Base-by-base conservation (phyloP, 2,797 vertebrate genomes). In the Thripadectes ignobilis region DNA sequence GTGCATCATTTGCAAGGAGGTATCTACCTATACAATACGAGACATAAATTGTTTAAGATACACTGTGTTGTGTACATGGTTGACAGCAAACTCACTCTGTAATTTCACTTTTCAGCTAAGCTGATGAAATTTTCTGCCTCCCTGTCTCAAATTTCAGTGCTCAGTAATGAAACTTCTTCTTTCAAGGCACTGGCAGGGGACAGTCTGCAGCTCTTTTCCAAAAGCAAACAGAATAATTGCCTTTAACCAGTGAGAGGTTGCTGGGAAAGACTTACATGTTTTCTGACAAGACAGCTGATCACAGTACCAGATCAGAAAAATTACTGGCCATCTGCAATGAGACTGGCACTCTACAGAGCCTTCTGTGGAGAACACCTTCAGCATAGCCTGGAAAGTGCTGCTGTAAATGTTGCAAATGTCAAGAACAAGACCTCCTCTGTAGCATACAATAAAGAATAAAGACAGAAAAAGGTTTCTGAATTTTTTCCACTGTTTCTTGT, bases 41-140 rank as follows among this genome's bases (percentile, higher is more conserved):
- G 69, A 49, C 38, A 66, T 29, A 52, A 86, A 73, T 43, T 90
- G 91, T 62, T 85, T 91, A 92, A 85, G 88, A 87, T 48, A 63
- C 20, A 49, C 14, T 14, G 26, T 27, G 29, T 24, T 63, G 57
- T 61, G 58, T 38, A n/a, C 41, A 74, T 10, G 59, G 76, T 49
- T 86, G 83, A 71, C 22, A 65, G 85, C 71, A 94, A 94, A 83
- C 38, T 72, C n/a, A n/a, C 49, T 90, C 80, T 77, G 71, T 54
- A 94, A 96, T 96, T 96, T 81, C 65, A 71, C 67, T 90, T 95
- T 88, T 88, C 74, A 66, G 51, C 26, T 69, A 69, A 46, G 8
- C 27, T 83, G 76, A 79, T 71, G 77, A 84, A 73, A 96, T 84
- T 93, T 92, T 77, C 72, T 24, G 2, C 14, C 55, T 26, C 36